Percentiles rank a stretch among this genome's conserved stretches.
phyloP scores from a whole-genome alignment of 2,888 invertebrate genomes.

The Hirudinaria manillensis region DNA sequence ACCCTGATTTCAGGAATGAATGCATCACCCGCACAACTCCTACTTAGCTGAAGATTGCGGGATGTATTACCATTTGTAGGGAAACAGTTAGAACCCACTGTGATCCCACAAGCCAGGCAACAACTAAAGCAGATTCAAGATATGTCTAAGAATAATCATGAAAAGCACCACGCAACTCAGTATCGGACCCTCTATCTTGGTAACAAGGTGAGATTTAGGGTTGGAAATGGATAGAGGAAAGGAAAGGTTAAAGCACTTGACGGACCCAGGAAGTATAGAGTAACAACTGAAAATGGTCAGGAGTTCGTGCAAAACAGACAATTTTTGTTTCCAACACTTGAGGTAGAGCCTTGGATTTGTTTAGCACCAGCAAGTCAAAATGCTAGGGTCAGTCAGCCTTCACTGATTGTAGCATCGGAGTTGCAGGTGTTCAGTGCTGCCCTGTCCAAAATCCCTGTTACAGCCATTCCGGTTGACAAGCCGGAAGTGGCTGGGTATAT shows the following conservation, averaged over 20 bases:
- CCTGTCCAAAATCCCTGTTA: too few species aligned
- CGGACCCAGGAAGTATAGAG: neutral
- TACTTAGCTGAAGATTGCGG: conserved; percentile 36
- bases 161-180: conserved; percentile 18
- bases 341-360: neutral
- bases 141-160: neutral
- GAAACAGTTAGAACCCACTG: neutral
- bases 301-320: neutral
- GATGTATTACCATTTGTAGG: conserved; percentile 30
- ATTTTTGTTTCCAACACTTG: neutral
- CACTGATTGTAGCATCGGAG: too few species aligned
- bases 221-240: neutral
- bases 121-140: conserved; percentile 1
- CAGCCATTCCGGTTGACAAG: too few species aligned
- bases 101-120: neutral
- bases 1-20: conserved; percentile 23
- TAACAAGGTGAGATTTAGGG: conserved; percentile 9
- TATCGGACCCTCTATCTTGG: conserved; percentile 7
- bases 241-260: neutral
- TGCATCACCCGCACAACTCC: conserved; percentile 33
- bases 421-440: too few species aligned
- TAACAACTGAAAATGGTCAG: neutral
- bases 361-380: too few species aligned
- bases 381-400: too few species aligned
- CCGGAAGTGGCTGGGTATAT: too few species aligned